Conservation (phyloP, 2,888 invertebrate species). For the Acleris sparsana region DNA sequence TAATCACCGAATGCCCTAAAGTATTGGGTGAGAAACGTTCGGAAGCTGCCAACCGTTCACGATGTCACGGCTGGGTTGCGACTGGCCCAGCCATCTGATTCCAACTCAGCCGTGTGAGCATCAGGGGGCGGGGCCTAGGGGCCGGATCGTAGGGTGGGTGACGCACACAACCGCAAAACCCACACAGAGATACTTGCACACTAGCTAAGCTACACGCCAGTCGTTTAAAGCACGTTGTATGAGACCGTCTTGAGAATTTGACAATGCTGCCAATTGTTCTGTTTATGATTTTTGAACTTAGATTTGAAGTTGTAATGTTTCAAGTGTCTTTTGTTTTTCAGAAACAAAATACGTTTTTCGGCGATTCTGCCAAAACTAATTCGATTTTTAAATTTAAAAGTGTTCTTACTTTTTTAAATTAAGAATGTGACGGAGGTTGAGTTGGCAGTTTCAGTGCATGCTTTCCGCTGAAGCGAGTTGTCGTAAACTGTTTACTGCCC, state of each 20-base stretch:
- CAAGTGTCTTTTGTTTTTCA: constrained; percentile 22
- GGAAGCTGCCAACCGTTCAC: constrained; percentile 80
- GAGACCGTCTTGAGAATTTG: constrained; percentile 43
- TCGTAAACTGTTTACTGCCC: constrained; percentile 34
- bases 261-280: constrained; percentile 41
- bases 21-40: constrained; percentile 66
- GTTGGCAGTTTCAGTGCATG: constrained; percentile 12
- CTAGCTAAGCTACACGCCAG: constrained; percentile 46
- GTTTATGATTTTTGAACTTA: constrained; percentile 45
- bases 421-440: constrained; percentile 9
- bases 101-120: constrained; percentile 84
- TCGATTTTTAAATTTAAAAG: constrained; percentile 14
- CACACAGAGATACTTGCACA: constrained; percentile 57
- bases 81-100: constrained; percentile 83
- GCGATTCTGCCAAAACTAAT: not conserved
- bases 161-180: constrained; percentile 42
- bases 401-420: constrained; percentile 3
- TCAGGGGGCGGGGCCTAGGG: constrained; percentile 72
- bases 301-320: constrained; percentile 43
- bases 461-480: constrained; percentile 11
- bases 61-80: constrained; percentile 81
- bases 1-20: constrained; percentile 77
- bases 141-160: constrained; percentile 68
- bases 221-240: constrained; percentile 40
- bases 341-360: not conserved